A percentile compares a stretch with the other conserved stretches of the same genome.
Conservation (phyloP, 2,888 invertebrate species). For the Stenichneumon culpator region DNA sequence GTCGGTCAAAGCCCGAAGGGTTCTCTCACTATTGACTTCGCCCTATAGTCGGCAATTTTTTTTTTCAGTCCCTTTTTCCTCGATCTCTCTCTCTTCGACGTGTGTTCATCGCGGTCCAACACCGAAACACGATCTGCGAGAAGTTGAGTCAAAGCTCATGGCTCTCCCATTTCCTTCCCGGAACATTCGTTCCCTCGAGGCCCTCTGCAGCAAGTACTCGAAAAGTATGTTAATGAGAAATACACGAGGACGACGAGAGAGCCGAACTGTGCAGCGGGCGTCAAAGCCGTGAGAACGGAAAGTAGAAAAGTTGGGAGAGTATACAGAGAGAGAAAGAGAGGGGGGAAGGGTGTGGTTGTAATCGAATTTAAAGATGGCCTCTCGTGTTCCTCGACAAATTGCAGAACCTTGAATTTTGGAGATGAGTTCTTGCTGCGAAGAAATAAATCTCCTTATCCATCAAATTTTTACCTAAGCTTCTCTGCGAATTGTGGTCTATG, state of each 20-base stretch:
- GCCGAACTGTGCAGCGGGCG: conserved; percentile 52
- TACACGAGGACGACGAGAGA: conserved; percentile 64
- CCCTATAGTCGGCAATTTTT: conserved; percentile 12
- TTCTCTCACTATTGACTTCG: conserved; percentile 12
- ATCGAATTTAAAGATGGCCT: conserved; percentile 55
- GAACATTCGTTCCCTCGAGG: conserved; percentile 11
- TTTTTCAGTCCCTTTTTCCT: conserved; percentile 51
- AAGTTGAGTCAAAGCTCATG: conserved; percentile 28
- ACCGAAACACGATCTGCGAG: conserved; percentile 6
- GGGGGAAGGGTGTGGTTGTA: conserved; percentile 29
- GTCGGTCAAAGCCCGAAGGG: conserved; percentile 39
- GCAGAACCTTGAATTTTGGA: background rate
- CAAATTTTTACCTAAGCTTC: background rate
- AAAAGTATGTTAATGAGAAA: conserved; percentile 74
- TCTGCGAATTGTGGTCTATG: background rate
- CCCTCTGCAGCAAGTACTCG: conserved; percentile 7
- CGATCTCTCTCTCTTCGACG: conserved; percentile 15
- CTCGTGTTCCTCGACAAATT: conserved; percentile 33
- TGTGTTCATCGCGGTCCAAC: conserved; percentile 7
- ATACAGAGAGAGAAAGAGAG: background rate
- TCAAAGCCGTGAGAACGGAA: conserved; percentile 5
- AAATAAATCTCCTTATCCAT: background rate
- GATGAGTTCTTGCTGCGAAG: background rate
- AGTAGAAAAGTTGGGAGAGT: conserved; percentile 59
- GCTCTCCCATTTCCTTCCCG: background rate